Conservation (phyloP, 2,888 invertebrate genomes). For the Smittia aterrima region DNA sequence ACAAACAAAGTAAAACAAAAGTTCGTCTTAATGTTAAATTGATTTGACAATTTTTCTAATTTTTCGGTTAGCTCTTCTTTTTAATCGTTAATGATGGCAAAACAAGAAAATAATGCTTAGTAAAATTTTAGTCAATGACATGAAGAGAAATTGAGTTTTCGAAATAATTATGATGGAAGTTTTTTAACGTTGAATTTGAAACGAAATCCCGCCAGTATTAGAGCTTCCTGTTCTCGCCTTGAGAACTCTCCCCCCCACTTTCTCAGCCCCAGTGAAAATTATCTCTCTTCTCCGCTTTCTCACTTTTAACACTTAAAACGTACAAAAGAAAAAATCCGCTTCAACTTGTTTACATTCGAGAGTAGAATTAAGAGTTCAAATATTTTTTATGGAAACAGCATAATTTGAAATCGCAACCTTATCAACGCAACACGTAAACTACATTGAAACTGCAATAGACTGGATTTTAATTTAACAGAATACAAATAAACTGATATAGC, state of each 20-base stretch:
- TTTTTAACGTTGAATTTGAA: conserved; percentile 7
- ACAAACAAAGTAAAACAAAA: too few relatives aligned
- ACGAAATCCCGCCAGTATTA: conserved; percentile 16
- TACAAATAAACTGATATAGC: not conserved
- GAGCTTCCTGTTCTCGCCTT: not conserved
- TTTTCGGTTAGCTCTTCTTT: not conserved
- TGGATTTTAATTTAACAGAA: conserved; percentile 29
- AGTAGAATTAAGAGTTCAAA: too few relatives aligned
- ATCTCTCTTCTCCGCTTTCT: not conserved
- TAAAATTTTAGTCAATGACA: conserved; percentile 5
- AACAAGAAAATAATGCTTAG: conserved; percentile 20
- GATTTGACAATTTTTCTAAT: too few relatives aligned
- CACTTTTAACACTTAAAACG: not conserved
- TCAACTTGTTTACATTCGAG: too few relatives aligned
- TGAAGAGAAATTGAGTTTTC: not conserved
- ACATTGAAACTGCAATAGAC: conserved; percentile 41
- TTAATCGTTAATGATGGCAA: not conserved
- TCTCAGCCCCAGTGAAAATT: not conserved
- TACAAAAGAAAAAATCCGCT: not conserved
- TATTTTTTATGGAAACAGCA: not conserved
- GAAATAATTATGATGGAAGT: not conserved
- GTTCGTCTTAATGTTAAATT: too few relatives aligned
- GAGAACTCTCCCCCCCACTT: too few relatives aligned
- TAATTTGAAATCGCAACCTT: not conserved
- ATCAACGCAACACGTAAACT: conserved; percentile 26